Evolutionary conservation across 1,140 invertebrate species (phyloP).

Genomic region (Zaprionus camerounensis): DNA sequence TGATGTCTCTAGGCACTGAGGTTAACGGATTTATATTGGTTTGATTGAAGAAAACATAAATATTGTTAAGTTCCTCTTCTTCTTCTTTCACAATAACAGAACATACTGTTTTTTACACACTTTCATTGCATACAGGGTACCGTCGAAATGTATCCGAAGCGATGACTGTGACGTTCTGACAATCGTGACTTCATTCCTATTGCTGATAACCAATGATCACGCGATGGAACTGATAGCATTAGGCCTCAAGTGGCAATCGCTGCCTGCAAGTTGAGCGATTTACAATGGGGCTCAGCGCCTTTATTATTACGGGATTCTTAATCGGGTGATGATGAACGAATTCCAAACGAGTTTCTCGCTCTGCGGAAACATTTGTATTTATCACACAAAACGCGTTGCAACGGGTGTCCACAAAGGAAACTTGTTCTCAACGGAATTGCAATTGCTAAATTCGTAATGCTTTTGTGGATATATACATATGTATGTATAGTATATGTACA

Average conservation of each 20-base stretch:
- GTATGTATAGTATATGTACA: slow-evolving; percentile 16
- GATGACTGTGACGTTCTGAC: slow-evolving; percentile 17
- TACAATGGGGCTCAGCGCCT: slow-evolving; percentile 35
- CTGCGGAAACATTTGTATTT: slow-evolving; percentile 24
- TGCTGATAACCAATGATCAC: slow-evolving; percentile 36
- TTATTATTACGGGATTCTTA: slow-evolving; percentile 41
- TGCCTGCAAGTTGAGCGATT: slow-evolving; percentile 53
- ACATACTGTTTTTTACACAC: background rate
- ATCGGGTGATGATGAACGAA: slow-evolving; percentile 72
- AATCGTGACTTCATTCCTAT: slow-evolving; percentile 41
- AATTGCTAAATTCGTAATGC: slow-evolving; percentile 62
- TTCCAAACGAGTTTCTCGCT: background rate
- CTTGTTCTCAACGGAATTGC: slow-evolving; percentile 52
- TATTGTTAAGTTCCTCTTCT: no score
- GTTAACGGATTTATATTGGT: no score
- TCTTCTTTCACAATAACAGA: background rate
- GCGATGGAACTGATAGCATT: slow-evolving; percentile 27
- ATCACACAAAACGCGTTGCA: background rate
- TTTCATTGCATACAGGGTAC: background rate
- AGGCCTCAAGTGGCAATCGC: slow-evolving; percentile 68
- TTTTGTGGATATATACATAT: slow-evolving; percentile 2
- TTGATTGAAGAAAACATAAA: no score
- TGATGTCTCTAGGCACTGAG: no score
- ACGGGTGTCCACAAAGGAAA: slow-evolving; percentile 50
- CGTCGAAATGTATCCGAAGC: background rate